Percentiles rank a stretch among this genome's conserved stretches.
Evolutionary conservation across 2,113 vertebrate genomes (phyloP).

Genomic region (Chaetura pelagica): DNA sequence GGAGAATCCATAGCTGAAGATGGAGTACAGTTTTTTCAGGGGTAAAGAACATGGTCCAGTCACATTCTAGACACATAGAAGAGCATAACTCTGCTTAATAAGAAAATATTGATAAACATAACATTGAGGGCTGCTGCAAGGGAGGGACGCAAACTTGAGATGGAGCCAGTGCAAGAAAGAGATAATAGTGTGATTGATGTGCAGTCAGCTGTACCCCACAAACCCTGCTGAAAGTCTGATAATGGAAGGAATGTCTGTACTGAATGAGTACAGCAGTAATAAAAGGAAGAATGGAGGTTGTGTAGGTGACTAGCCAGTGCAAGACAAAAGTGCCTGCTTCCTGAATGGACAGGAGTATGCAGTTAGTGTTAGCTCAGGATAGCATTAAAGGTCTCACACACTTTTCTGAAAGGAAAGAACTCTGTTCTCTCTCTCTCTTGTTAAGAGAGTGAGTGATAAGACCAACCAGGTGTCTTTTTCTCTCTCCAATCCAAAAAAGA

Average conservation of each 20-base stretch:
- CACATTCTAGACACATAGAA: neutral
- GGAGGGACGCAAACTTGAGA: neutral
- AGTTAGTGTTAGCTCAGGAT: neutral
- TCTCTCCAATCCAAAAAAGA: neutral
- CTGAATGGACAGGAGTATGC: neutral
- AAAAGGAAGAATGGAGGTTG: neutral
- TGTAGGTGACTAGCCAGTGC: neutral
- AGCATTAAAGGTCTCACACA: neutral
- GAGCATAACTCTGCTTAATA: neutral
- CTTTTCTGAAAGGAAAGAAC: neutral
- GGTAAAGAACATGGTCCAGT: rapidly evolving
- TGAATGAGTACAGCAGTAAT: neutral
- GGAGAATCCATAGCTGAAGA: neutral
- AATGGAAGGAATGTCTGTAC: neutral
- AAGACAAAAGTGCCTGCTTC: neutral
- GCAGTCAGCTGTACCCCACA: neutral
- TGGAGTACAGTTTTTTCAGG: neutral
- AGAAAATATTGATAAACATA: neutral
- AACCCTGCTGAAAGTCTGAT: neutral
- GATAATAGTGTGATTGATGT: neutral
- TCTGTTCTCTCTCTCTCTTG: neutral
- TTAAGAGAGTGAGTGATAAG: neutral
- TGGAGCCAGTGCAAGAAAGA: neutral
- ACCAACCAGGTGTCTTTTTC: neutral
- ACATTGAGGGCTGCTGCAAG: neutral